Evolutionary conservation across 1,140 invertebrate genomes (phyloP).

Genomic region (Medauroidea extradentata): DNA sequence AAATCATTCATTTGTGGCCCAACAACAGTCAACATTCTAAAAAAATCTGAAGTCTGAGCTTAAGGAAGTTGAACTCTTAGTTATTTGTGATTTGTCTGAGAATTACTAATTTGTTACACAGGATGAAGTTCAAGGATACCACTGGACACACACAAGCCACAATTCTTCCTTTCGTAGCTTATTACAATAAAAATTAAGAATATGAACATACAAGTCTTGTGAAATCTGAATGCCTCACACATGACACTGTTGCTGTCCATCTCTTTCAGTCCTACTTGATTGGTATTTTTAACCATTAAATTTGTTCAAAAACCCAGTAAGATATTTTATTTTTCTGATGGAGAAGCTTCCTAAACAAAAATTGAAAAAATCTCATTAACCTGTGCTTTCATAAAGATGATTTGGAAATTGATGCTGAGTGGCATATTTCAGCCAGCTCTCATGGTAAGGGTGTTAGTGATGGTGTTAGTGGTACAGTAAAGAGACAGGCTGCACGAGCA

Average conservation of each 20-base stretch:
- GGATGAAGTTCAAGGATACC: constrained; percentile 26
- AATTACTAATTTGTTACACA: constrained; percentile 30
- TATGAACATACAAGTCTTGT: constrained; percentile 6
- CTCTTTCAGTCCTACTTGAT: constrained; percentile 6
- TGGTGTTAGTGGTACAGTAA: constrained; percentile 28
- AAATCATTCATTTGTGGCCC: constrained; percentile 14
- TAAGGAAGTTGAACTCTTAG: constrained; percentile 6
- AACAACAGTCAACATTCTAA: constrained; percentile 8
- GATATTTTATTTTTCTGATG: constrained; percentile 32
- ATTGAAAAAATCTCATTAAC: constrained; percentile 24
- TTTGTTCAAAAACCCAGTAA: constrained; percentile 5
- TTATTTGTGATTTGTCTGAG: constrained; percentile 27
- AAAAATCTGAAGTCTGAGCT: constrained; percentile 16
- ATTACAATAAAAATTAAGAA: constrained; percentile 19
- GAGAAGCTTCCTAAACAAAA: constrained; percentile 36
- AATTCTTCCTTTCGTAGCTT: constrained; percentile 30
- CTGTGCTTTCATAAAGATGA: constrained; percentile 14
- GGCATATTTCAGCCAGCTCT: constrained; percentile 31
- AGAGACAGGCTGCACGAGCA: constrained; percentile 24
- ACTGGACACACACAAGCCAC: constrained; percentile 28
- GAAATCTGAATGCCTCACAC: constrained; percentile 18
- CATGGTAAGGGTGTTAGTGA: constrained; percentile 29
- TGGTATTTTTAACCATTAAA: constrained; percentile 3
- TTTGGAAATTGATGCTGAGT: constrained; percentile 27
- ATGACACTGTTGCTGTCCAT: constrained; percentile 22